Evolutionary conservation across 1,140 invertebrate species (phyloP).

Genomic region (Achroia grisella): DNA sequence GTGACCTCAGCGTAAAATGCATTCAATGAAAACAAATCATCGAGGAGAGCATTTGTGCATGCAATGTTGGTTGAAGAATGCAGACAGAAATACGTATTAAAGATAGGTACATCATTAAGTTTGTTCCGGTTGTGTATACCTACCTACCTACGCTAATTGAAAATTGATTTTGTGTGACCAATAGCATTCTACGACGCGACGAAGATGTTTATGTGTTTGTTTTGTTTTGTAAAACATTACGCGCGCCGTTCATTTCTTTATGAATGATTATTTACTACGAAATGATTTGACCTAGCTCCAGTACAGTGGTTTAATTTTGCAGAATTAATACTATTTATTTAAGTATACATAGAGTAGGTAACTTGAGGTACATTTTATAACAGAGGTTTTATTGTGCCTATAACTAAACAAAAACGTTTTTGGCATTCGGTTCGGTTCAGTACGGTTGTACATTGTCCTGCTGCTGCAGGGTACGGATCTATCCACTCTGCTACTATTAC

Average conservation of each 20-base stretch:
- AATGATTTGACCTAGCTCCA: no score
- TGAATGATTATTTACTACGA: slow-evolving; percentile 1
- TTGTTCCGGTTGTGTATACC: slow-evolving; percentile 28
- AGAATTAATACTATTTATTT: no score
- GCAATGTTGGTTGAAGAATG: slow-evolving; percentile 20
- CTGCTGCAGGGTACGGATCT: no score
- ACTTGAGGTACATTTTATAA: no score
- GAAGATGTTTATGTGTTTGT: slow-evolving; percentile 10
- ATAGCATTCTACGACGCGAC: slow-evolving; percentile 12
- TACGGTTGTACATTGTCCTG: no score
- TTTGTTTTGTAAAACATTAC: slow-evolving; percentile 16
- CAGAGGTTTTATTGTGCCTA: no score
- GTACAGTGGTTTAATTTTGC: no score
- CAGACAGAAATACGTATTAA: slow-evolving; percentile 6
- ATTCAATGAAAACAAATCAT: slow-evolving; percentile 71
- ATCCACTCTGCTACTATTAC: no score
- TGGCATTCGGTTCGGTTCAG: no score
- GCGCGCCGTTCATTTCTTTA: slow-evolving; percentile 1
- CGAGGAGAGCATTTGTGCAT: slow-evolving; percentile 25
- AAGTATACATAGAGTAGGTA: no score
- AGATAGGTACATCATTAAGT: slow-evolving; percentile 10
- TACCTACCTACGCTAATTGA: slow-evolving; percentile 37
- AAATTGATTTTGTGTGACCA: slow-evolving; percentile 44
- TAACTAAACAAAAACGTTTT: no score
- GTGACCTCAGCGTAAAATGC: slow-evolving; percentile 70